These are phyloP conservation scores for Xestia ashworthii DNA, from an alignment of 2,888 invertebrate species.

Conservation along the genomic window DNA sequence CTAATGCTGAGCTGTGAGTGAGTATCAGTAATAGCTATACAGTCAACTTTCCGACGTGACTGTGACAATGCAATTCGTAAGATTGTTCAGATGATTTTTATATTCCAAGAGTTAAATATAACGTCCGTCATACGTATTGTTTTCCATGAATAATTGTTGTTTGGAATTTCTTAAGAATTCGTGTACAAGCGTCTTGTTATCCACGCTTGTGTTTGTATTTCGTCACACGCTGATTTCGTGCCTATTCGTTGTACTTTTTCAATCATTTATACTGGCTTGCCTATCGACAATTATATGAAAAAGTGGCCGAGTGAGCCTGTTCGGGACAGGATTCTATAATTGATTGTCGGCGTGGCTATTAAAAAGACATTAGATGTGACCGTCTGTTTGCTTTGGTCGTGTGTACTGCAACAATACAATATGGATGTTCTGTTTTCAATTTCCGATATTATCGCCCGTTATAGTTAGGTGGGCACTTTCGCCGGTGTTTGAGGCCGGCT, in stretches of 20 bases:
- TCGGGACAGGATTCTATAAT: constrained; percentile 68
- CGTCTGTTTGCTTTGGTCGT: constrained; percentile 62
- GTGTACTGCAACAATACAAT: constrained; percentile 48
- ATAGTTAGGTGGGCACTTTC: constrained; percentile 65
- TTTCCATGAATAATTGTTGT: constrained; percentile 61
- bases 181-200: constrained; percentile 53
- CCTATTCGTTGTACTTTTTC: constrained; percentile 70
- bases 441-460: constrained; percentile 61
- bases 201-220: constrained; percentile 64
- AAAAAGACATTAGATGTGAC: constrained; percentile 74
- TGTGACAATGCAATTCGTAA: constrained; percentile 82
- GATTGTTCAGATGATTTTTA: constrained; percentile 57
- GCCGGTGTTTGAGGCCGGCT: constrained; percentile 62
- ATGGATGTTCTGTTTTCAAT: constrained; percentile 68
- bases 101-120: constrained; percentile 42
- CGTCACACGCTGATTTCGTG: constrained; percentile 67
- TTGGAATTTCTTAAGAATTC: constrained; percentile 56
- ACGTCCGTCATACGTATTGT: constrained; percentile 49
- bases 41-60: constrained; percentile 82
- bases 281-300: constrained; percentile 57
- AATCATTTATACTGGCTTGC: constrained; percentile 48
- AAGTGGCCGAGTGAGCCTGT: constrained; percentile 66
- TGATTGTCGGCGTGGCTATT: constrained; percentile 74
- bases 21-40: constrained; percentile 81
- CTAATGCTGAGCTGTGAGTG: constrained; percentile 81